Base-by-base conservation (phyloP, 2,797 vertebrate genomes). In the Capromys pilorides region DNA sequence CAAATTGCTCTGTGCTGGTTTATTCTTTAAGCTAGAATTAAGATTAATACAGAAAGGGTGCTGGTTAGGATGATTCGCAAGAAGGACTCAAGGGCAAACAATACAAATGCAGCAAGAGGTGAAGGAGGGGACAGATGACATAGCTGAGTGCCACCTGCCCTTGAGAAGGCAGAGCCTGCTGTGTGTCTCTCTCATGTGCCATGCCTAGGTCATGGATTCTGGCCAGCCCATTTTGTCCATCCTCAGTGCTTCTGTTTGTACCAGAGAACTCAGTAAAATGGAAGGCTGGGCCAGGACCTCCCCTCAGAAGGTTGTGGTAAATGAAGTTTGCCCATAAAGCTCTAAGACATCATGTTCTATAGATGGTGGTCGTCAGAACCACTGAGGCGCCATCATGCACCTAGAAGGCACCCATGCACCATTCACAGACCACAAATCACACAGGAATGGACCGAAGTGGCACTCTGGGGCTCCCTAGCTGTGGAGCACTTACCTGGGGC, bases 41-140 rank as follows among this genome's bases (percentile, higher is more conserved):
- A 0, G 0, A 78, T 91, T 89, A 54, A 66, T 73, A 61, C 57
- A 92, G 59, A 88, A 77, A 84, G 21, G 45, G 21, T 54, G 14
- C n/a, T 21, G 49, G 36, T 84, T 67, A 54, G n/a, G 33, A 41
- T 86, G 24, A 21, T 19, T 82, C 41, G 2, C 31, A n/a, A 66
- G 66, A 51, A 8, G 82, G 33, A 83, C 41, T 18, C 36, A 31
- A 33, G 19, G 16, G 28, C 73, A 39, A 61, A 54, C 6, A 2
- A 31, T 14, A n/a, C 28, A 66, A 59, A 33, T 22, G 33, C 39
- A 67, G 19, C 64, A 87, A 90, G 95, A 66, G 96, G 96, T 85
- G 85, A 97, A 39, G 45, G 89, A 75, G 79, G 26, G 79, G 66
- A 4, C 22, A 78, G 39, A 45, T 24, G 18, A 10, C 6, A 41